Percentiles rank a stretch among this genome's conserved stretches.
Conservation (phyloP, 2,888 invertebrate species). For the Microctonus hyperodae region DNA sequence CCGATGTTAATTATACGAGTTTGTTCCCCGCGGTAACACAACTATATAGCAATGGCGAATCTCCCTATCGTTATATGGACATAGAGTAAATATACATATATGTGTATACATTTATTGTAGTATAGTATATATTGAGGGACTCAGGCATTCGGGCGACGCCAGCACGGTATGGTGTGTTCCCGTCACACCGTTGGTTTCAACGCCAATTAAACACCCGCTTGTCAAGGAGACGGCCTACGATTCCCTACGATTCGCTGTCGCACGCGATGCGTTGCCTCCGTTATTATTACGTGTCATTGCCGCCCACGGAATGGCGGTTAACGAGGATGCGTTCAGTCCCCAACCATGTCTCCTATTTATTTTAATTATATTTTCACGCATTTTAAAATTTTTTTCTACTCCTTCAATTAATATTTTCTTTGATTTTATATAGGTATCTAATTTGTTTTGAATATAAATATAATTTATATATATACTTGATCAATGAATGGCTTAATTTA, state of each 20-base stretch:
- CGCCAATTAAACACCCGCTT: constrained; percentile 64
- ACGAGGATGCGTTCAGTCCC: constrained; percentile 24
- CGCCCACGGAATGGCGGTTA: constrained; percentile 49
- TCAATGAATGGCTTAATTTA: neutral
- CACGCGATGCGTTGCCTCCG: constrained; percentile 58
- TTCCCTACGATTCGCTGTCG: constrained; percentile 58
- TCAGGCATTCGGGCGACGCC: constrained; percentile 59
- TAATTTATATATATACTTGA: too few relatives aligned
- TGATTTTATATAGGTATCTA: neutral
- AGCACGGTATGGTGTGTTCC: constrained; percentile 57
- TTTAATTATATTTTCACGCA: constrained; percentile 18
- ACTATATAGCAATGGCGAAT: constrained; percentile 56
- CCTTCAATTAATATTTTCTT: neutral
- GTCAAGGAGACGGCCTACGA: constrained; percentile 60
- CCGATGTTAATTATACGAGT: constrained; percentile 59
- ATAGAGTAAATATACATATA: constrained; percentile 31
- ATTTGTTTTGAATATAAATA: neutral
- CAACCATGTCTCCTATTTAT: constrained; percentile 24
- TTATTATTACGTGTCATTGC: constrained; percentile 57
- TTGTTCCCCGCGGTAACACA: constrained; percentile 49
- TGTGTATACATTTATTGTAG: too few relatives aligned
- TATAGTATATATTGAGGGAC: constrained; percentile 54
- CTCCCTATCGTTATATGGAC: constrained; percentile 33
- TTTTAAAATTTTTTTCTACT: neutral
- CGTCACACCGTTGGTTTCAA: constrained; percentile 64